Evolutionary conservation across 1,140 invertebrate species (phyloP).

Genomic region (Bombyx mandarina): DNA sequence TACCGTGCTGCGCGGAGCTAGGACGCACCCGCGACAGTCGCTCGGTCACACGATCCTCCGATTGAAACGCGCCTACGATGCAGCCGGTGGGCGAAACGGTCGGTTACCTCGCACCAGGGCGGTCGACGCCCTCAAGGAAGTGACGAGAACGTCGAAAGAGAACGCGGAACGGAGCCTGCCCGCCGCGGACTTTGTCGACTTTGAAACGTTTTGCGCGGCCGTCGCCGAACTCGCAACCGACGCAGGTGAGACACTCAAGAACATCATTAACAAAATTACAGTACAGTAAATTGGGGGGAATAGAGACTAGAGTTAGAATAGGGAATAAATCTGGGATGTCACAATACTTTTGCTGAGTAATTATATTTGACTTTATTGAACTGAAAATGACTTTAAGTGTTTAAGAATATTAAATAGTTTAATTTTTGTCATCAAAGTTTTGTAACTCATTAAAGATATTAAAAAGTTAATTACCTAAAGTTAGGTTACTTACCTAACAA

Average conservation of each 20-base stretch:
- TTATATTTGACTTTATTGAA: too few relatives aligned
- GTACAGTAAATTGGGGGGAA: too few relatives aligned
- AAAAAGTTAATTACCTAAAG: too few relatives aligned
- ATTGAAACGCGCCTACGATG: slow-evolving; percentile 59
- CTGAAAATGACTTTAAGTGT: too few relatives aligned
- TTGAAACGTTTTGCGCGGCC: slow-evolving; percentile 72
- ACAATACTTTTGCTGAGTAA: too few relatives aligned
- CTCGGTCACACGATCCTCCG: slow-evolving; percentile 55
- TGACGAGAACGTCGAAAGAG: slow-evolving; percentile 34
- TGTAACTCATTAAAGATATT: too few relatives aligned
- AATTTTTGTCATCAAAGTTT: too few relatives aligned
- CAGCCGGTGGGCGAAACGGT: slow-evolving; percentile 46
- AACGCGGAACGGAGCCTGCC: slow-evolving; percentile 38
- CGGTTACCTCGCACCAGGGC: slow-evolving; percentile 32
- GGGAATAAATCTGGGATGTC: too few relatives aligned
- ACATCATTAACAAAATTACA: too few relatives aligned
- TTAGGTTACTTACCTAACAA: too few relatives aligned
- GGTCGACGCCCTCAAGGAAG: slow-evolving; percentile 44
- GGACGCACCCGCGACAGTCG: slow-evolving; percentile 49
- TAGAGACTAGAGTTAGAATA: too few relatives aligned
- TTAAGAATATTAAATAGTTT: too few relatives aligned
- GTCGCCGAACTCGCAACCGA: slow-evolving; percentile 71
- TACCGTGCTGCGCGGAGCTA: slow-evolving; percentile 67
- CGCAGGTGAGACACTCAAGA: slow-evolving; percentile 26
- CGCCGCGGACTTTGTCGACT: slow-evolving; percentile 45